Conservation (phyloP, 2,888 invertebrate species). For the Cartodere bifasciata region DNA sequence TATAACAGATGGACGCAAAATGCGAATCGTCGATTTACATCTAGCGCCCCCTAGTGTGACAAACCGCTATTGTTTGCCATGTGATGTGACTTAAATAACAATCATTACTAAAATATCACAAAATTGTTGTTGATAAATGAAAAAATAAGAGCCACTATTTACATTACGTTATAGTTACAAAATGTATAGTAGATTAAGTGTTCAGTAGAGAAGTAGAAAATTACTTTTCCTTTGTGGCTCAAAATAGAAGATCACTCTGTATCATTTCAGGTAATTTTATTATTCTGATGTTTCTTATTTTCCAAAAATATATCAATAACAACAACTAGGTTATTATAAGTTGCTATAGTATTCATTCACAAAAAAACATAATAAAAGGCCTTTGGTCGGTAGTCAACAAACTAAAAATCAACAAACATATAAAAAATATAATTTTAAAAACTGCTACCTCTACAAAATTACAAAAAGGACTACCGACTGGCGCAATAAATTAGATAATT, state of each 20-base stretch:
- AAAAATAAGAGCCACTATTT: conserved; percentile 39
- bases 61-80: conserved; percentile 32
- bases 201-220: conserved; percentile 23
- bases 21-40: not conserved
- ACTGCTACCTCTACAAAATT: conserved; percentile 24
- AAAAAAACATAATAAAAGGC: too few species aligned
- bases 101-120: conserved; percentile 45
- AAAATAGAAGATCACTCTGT: conserved; percentile 29
- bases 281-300: conserved; percentile 33
- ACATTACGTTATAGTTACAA: conserved; percentile 22
- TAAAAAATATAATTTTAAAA: conserved; percentile 7
- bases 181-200: conserved; percentile 21
- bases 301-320: conserved; percentile 35
- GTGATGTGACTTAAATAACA: conserved; percentile 44
- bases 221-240: conserved; percentile 28
- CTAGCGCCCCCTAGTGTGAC: too few species aligned
- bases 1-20: too few species aligned
- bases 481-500: conserved; percentile 29
- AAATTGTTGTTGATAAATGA: conserved; percentile 42
- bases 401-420: too few species aligned
- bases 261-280: conserved; percentile 33
- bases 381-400: too few species aligned
- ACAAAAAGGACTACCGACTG: conserved; percentile 24
- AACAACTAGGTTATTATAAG: conserved; percentile 35
- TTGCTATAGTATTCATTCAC: too few species aligned